Conservation (phyloP, 2,797 vertebrate species). For the Xenops minutus region DNA sequence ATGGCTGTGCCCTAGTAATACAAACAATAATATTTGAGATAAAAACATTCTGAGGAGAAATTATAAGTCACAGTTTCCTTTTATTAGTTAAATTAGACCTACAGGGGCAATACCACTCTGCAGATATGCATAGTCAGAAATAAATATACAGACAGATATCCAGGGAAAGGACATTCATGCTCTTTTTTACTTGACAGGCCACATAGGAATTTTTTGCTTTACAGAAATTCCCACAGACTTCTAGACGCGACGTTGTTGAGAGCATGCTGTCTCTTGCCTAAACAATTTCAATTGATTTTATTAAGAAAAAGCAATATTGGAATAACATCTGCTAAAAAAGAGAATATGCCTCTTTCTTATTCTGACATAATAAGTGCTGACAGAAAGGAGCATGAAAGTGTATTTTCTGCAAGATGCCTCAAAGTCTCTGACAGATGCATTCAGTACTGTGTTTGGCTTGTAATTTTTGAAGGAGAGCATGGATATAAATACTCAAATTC, state of each 20-base stretch:
- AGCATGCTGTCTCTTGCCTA: neutral
- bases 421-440: neutral
- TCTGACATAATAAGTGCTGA: neutral
- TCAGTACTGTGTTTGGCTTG: neutral
- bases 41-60: neutral
- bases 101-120: neutral
- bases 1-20: neutral
- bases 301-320: neutral
- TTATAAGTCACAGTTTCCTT: neutral
- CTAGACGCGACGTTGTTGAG: neutral
- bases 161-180: neutral
- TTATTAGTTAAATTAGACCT: neutral
- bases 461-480: neutral
- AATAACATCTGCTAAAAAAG: neutral
- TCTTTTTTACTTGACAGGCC: neutral
- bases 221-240: constrained; percentile 28
- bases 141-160: neutral
- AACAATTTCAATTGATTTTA: constrained; percentile 2
- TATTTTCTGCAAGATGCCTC: neutral
- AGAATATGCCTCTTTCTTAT: neutral
- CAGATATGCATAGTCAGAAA: neutral
- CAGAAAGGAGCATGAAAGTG: neutral
- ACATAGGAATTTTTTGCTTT: neutral
- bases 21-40: neutral
- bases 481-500: neutral